Evolutionary conservation across 1,140 invertebrate genomes (phyloP).

Genomic region (Ctenoplectra terminalis): DNA sequence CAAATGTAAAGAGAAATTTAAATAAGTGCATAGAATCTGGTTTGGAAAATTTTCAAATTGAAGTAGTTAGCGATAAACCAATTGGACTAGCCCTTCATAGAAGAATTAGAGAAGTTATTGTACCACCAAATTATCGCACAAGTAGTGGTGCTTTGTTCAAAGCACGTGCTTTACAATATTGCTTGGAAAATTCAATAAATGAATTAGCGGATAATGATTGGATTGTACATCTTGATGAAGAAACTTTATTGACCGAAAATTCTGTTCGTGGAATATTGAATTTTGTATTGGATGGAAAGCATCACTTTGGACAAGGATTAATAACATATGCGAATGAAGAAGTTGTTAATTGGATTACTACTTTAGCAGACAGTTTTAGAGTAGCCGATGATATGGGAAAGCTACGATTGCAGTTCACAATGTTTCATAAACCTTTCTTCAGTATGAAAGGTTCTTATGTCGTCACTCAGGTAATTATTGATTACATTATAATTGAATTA

Average conservation of each 20-base stretch:
- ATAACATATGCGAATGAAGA: constrained; percentile 99
- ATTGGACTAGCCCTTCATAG: constrained; percentile 89
- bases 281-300: constrained; percentile 96
- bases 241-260: constrained; percentile 97
- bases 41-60: constrained; percentile 97
- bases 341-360: constrained; percentile 98
- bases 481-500: background rate
- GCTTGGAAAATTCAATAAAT: constrained; percentile 95
- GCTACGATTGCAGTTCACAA: constrained; percentile 94
- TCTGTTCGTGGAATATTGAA: constrained; percentile 96
- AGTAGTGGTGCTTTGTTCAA: constrained; percentile 97
- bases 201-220: constrained; percentile 95
- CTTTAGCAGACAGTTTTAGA: constrained; percentile 97
- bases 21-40: constrained; percentile 94
- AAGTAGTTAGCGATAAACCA: constrained; percentile 97
- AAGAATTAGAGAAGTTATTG: constrained; percentile 92
- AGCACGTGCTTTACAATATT: constrained; percentile 97
- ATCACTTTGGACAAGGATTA: constrained; percentile 98
- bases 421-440: constrained; percentile 97
- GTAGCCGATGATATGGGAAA: constrained; percentile 99
- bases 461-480: constrained; percentile 91
- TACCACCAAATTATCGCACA: constrained; percentile 93
- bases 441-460: constrained; percentile 99
- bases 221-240: constrained; percentile 99
- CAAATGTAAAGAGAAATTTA: constrained; percentile 95